These are phyloP conservation scores for Cosmopolites sordidus DNA, from an alignment of 2,888 invertebrate genomes.

Conservation along the genomic window DNA sequence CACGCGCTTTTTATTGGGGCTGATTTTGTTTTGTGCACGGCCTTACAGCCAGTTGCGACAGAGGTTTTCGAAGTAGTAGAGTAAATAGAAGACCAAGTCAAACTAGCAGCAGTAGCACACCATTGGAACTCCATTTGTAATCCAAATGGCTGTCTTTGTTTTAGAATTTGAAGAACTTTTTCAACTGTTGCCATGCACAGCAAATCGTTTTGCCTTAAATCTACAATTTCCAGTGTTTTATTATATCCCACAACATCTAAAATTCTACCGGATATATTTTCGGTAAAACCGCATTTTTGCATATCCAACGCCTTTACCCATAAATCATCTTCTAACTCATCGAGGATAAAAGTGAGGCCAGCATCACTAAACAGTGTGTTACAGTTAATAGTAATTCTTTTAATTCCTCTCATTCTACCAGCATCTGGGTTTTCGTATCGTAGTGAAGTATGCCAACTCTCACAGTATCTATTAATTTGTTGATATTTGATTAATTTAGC, in stretches of 20 bases:
- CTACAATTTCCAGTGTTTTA: slow-evolving; percentile 63
- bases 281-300: slow-evolving; percentile 70
- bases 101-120: slow-evolving; percentile 38
- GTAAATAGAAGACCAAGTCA: slow-evolving; percentile 34
- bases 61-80: slow-evolving; percentile 32
- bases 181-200: slow-evolving; percentile 38
- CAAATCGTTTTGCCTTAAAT: slow-evolving; percentile 59
- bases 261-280: slow-evolving; percentile 55
- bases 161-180: slow-evolving; percentile 40
- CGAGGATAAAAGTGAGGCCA: slow-evolving; percentile 59
- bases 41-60: slow-evolving; percentile 23
- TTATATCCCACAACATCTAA: slow-evolving; percentile 61
- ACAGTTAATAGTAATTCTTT: slow-evolving; percentile 64
- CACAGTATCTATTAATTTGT: slow-evolving; percentile 62
- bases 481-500: slow-evolving; percentile 61
- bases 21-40: slow-evolving; percentile 38
- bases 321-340: slow-evolving; percentile 69
- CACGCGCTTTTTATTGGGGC: slow-evolving; percentile 34
- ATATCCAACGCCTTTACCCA: slow-evolving; percentile 78
- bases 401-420: slow-evolving; percentile 68
- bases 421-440: slow-evolving; percentile 71
- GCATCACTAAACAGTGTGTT: slow-evolving; percentile 65
- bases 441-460: slow-evolving; percentile 76
- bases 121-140: slow-evolving; percentile 42
- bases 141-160: slow-evolving; percentile 38